Percentiles rank a stretch among this genome's conserved stretches.
phyloP scores from a whole-genome alignment of 2,888 invertebrate species.

The Lepidochitona cinerea region DNA sequence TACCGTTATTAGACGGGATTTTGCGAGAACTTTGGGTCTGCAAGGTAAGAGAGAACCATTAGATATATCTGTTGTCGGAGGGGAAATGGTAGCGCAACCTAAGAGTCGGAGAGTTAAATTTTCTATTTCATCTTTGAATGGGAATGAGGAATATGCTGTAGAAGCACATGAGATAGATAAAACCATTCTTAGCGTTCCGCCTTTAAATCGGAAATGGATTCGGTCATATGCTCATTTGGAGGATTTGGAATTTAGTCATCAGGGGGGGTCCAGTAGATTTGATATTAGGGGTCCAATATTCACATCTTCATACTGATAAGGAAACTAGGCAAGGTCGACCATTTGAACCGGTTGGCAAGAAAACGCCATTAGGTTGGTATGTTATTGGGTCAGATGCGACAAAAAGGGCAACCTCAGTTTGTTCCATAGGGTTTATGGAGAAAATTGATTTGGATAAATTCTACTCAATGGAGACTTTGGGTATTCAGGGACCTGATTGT shows the following conservation, averaged over 20 bases:
- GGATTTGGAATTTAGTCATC: not conserved
- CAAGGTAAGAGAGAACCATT: conserved; percentile 1
- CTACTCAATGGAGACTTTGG: conserved; percentile 16
- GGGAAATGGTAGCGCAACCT: not conserved
- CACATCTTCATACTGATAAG: not conserved
- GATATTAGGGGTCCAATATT: not conserved
- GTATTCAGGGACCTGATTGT: conserved; percentile 4
- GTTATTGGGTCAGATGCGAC: conserved; percentile 14
- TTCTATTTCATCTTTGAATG: not conserved
- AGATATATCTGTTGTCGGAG: too few species aligned
- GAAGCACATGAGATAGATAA: conserved; percentile 21
- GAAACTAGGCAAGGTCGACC: not conserved
- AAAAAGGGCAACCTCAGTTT: not conserved
- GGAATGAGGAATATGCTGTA: conserved; percentile 13
- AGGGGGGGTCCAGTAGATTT: not conserved
- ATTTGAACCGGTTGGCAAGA: conserved; percentile 16
- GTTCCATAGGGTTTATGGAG: conserved; percentile 10
- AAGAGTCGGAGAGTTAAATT: conserved; percentile 7
- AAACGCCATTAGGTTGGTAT: conserved; percentile 17
- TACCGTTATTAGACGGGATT: too few species aligned
- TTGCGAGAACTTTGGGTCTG: not conserved
- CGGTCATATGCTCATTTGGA: not conserved
- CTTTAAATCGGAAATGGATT: not conserved
- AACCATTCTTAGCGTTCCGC: conserved; percentile 7
- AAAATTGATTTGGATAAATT: conserved; percentile 12